A percentile compares a stretch with the other conserved stretches of the same genome.
phyloP scores from a whole-genome alignment of 1,140 invertebrate species.

The Anastrepha obliqua region DNA sequence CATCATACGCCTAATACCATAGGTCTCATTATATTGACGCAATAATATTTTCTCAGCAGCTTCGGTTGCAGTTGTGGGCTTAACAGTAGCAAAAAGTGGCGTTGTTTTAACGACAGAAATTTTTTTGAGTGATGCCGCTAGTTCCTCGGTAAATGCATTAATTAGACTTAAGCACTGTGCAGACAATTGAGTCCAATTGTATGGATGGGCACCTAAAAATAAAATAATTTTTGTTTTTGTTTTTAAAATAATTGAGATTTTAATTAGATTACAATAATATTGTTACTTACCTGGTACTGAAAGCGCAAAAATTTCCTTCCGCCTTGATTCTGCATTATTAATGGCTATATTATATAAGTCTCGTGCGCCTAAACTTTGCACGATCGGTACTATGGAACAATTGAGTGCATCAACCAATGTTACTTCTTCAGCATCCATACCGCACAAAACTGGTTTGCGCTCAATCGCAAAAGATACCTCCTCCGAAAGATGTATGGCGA shows the following conservation, averaged over 20 bases:
- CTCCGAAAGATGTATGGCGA: conserved; percentile 82
- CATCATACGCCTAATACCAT: conserved; percentile 73
- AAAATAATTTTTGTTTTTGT: not conserved
- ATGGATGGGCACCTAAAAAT: conserved; percentile 80
- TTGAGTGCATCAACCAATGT: conserved; percentile 78
- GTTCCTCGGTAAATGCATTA: conserved; percentile 78
- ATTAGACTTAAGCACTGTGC: conserved; percentile 78
- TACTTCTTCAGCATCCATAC: conserved; percentile 60
- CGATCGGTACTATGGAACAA: conserved; percentile 77
- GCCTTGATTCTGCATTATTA: conserved; percentile 77
- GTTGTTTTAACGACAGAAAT: conserved; percentile 66
- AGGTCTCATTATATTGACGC: conserved; percentile 73
- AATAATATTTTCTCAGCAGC: conserved; percentile 67
- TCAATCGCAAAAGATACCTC: conserved; percentile 79
- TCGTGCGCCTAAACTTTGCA: conserved; percentile 82
- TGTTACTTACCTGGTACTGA: conserved; percentile 78
- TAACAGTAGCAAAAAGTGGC: conserved; percentile 55
- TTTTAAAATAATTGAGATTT: not conserved
- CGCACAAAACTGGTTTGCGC: conserved; percentile 60
- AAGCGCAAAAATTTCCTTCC: conserved; percentile 80
- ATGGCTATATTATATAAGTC: conserved; percentile 80
- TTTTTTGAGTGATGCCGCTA: conserved; percentile 77
- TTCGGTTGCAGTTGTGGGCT: conserved; percentile 61
- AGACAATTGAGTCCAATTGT: conserved; percentile 85
- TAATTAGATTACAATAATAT: not conserved